Evolutionary conservation across 2,888 invertebrate species (phyloP).

Genomic region (Eucera pruinosa): DNA sequence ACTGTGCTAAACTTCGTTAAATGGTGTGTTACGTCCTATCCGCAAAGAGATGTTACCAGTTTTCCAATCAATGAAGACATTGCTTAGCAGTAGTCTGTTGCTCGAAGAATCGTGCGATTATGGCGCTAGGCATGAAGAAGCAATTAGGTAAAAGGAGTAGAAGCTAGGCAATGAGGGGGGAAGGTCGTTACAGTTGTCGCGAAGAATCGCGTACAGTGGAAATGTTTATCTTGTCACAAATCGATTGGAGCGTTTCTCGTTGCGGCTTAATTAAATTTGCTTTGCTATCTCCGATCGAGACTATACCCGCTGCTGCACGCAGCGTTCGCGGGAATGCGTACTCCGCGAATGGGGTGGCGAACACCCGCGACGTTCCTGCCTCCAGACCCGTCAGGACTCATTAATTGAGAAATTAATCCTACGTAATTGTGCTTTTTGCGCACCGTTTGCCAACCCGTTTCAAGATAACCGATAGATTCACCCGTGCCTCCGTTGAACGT

Average conservation of each 20-base stretch:
- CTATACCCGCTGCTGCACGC: slow-evolving; percentile 41
- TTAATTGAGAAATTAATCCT: slow-evolving; percentile 77
- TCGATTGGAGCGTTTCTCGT: slow-evolving; percentile 48
- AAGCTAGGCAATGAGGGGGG: slow-evolving; percentile 30
- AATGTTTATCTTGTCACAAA: slow-evolving; percentile 57
- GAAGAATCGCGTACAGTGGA: slow-evolving; percentile 38
- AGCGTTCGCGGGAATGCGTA: slow-evolving; percentile 34
- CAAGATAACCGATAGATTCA: slow-evolving; percentile 21
- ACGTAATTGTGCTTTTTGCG: slow-evolving; percentile 68
- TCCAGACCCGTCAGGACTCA: slow-evolving; percentile 61
- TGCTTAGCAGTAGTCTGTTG: no score
- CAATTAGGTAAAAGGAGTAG: slow-evolving; percentile 33
- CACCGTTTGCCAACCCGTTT: slow-evolving; percentile 45
- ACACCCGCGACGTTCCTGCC: slow-evolving; percentile 67
- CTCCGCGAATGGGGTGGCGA: slow-evolving; percentile 40
- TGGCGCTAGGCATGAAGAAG: neutral
- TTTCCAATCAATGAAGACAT: no score
- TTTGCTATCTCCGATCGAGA: slow-evolving; percentile 54
- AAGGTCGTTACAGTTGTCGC: slow-evolving; percentile 39
- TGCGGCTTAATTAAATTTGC: slow-evolving; percentile 60
- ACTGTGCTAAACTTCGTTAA: no score
- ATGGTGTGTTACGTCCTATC: no score
- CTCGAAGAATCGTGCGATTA: slow-evolving; percentile 12
- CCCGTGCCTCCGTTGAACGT: neutral
- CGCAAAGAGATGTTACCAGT: no score